Evolutionary conservation across 2,888 invertebrate genomes (phyloP).

Genomic region (Mimas tiliae): DNA sequence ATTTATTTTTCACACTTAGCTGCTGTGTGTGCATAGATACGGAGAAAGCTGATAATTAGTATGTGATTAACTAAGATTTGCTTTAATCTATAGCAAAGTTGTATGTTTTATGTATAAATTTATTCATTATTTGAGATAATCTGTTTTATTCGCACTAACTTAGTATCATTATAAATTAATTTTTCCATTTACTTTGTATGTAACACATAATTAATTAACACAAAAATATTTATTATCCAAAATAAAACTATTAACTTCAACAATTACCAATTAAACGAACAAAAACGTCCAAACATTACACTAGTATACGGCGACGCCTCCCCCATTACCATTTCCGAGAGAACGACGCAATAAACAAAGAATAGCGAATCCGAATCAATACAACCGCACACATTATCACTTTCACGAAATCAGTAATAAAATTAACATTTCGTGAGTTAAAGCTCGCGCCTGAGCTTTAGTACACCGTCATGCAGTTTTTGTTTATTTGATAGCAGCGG

Average conservation of each 20-base stretch:
- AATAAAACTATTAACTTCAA: neutral
- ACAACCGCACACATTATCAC: constrained; percentile 50
- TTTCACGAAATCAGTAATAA: constrained; percentile 57
- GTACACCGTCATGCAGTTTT: constrained; percentile 69
- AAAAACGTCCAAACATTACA: constrained; percentile 1
- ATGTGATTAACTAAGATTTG: neutral
- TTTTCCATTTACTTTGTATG: neutral
- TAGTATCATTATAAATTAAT: neutral
- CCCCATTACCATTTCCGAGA: neutral
- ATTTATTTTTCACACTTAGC: constrained; percentile 4
- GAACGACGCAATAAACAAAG: constrained; percentile 20
- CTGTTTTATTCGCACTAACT: constrained; percentile 2
- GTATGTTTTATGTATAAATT: constrained; percentile 2
- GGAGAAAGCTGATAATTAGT: constrained; percentile 3
- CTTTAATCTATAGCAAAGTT: neutral
- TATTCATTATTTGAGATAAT: neutral
- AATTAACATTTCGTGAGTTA: constrained; percentile 56
- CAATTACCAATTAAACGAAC: neutral
- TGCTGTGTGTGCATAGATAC: neutral
- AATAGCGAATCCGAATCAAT: constrained; percentile 39
- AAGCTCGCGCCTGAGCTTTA: constrained; percentile 61
- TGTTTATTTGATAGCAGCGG: constrained; percentile 79
- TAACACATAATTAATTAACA: neutral
- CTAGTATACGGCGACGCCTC: neutral
- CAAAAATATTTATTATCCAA: neutral